A percentile compares a stretch with the other conserved stretches of the same genome.
Conservation (phyloP, 2,797 vertebrate genomes). For the Dicrostonyx torquatus region DNA sequence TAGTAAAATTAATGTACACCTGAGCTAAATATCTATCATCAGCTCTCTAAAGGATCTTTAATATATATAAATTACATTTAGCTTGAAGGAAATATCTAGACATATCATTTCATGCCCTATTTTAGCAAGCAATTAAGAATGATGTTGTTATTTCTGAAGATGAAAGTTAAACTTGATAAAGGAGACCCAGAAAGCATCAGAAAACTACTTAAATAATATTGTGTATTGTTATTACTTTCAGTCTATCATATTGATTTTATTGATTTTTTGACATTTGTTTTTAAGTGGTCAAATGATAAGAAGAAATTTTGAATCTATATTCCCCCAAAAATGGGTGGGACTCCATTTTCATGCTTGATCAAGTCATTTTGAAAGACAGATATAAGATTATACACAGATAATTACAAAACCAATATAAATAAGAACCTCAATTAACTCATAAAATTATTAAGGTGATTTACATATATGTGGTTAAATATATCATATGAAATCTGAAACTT, state of each 20-base stretch:
- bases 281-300: slow-evolving; percentile 55
- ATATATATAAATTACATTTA: slow-evolving; percentile 61
- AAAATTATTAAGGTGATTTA: neutral
- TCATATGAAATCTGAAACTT: neutral
- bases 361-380: slow-evolving; percentile 60
- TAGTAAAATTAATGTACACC: slow-evolving; percentile 63
- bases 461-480: neutral
- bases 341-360: neutral
- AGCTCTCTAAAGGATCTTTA: slow-evolving; percentile 59
- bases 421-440: slow-evolving; percentile 3
- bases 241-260: slow-evolving; percentile 18
- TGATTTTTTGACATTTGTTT: slow-evolving; percentile 12
- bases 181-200: slow-evolving; percentile 31
- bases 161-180: slow-evolving; percentile 64
- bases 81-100: slow-evolving; percentile 57
- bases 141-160: slow-evolving; percentile 71
- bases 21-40: slow-evolving; percentile 62
- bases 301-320: slow-evolving; percentile 26
- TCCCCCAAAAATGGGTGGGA: slow-evolving; percentile 2
- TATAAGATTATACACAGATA: slow-evolving; percentile 7
- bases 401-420: slow-evolving; percentile 11
- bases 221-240: slow-evolving; percentile 27
- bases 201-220: slow-evolving; percentile 54
- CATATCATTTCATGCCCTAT: slow-evolving; percentile 61
- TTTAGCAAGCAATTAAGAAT: slow-evolving; percentile 75